Conservation (phyloP, 2,113 vertebrate species). For the Heliornis fulica region DNA sequence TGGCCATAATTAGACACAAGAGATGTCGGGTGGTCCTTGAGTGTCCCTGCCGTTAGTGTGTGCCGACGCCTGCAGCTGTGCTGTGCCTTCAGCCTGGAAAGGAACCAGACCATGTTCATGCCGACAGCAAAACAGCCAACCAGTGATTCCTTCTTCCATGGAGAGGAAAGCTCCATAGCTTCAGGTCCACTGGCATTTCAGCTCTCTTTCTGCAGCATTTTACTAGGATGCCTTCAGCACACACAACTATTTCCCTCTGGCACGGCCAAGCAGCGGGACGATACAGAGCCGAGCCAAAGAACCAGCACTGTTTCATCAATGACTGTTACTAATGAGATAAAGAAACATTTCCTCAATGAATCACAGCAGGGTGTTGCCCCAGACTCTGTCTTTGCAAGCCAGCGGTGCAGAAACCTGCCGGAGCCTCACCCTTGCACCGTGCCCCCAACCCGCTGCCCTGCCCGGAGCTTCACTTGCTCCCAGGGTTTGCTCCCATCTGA, state of each 20-base stretch:
- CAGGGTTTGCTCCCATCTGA: neutral
- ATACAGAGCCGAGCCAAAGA: neutral
- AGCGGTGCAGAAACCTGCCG: neutral
- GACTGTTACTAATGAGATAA: neutral
- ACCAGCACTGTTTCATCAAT: neutral
- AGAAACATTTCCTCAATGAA: conserved; percentile 27
- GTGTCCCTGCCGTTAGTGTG: neutral
- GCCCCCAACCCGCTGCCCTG: neutral
- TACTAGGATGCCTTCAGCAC: neutral
- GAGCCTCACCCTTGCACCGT: neutral
- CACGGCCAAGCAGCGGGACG: accelerated
- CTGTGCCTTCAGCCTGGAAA: neutral
- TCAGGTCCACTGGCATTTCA: accelerated
- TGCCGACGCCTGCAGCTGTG: accelerated
- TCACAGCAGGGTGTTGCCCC: neutral
- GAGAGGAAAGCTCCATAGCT: neutral
- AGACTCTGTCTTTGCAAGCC: neutral
- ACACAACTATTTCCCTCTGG: neutral
- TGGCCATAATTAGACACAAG: neutral
- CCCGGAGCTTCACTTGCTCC: neutral
- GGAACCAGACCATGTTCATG: neutral
- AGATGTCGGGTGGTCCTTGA: neutral
- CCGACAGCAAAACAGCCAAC: neutral
- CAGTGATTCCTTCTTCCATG: accelerated
- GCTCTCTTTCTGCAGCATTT: neutral